Conservation (phyloP, 2,113 vertebrate species). For the Ornithorhynchus anatinus region DNA sequence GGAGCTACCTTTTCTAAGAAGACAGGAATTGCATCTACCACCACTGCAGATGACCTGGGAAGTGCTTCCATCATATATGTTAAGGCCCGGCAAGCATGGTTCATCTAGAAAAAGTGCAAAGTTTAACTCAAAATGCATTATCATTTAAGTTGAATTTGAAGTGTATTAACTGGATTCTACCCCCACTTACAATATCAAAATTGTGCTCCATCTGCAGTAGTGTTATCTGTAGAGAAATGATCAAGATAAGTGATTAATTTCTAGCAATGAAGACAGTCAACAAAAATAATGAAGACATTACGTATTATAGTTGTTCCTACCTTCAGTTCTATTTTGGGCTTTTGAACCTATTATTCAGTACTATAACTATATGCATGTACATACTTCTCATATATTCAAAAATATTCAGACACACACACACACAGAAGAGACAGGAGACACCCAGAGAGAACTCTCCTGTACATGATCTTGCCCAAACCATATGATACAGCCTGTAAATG, state of each 20-base stretch:
- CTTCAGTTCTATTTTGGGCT: too few relatives aligned
- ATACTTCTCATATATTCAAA: too few relatives aligned
- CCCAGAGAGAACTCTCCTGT: too few relatives aligned
- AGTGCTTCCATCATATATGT: conserved; percentile 99
- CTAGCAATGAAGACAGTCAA: too few relatives aligned
- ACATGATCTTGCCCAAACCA: too few relatives aligned
- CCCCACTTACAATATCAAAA: conserved; percentile 96
- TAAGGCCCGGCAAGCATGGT: conserved; percentile 97
- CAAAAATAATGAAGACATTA: too few relatives aligned
- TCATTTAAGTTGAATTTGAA: neutral
- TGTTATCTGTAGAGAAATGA: conserved; percentile 84
- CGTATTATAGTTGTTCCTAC: too few relatives aligned
- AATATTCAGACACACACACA: too few relatives aligned
- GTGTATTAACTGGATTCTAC: neutral
- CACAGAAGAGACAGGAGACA: too few relatives aligned
- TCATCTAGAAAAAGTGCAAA: conserved; percentile 81
- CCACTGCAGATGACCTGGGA: conserved; percentile 96
- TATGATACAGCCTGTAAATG: too few relatives aligned
- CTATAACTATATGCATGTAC: too few relatives aligned
- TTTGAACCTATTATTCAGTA: neutral
- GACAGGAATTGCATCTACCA: conserved; percentile 98
- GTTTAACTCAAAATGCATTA: neutral
- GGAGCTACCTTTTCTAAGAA: conserved; percentile 95
- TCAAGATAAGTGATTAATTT: neutral
- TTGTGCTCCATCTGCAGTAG: conserved; percentile 99